A percentile compares a stretch with the other conserved stretches of the same genome.
Conservation (phyloP, 2,797 vertebrate genomes). For the Rhinella marina region DNA sequence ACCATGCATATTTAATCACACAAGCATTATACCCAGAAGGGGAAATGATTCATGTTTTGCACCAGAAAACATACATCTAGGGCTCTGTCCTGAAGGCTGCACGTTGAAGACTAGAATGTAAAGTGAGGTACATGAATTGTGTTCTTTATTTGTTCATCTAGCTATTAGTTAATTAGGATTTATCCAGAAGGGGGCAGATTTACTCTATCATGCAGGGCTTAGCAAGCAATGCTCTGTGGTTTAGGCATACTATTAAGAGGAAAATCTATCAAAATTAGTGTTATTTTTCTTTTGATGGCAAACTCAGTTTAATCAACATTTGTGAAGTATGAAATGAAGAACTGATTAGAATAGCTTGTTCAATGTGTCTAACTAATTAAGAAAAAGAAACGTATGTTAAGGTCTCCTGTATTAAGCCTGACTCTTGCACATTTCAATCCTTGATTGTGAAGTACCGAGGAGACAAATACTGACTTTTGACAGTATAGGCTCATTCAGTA, state of each 20-base stretch:
- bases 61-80: conserved; percentile 37
- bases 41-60: conserved; percentile 29
- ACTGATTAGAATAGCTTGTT: neutral
- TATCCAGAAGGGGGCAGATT: neutral
- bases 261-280: conserved; percentile 14
- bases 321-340: neutral
- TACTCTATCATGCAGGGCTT: neutral
- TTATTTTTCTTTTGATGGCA: neutral
- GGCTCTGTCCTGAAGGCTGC: conserved; percentile 8
- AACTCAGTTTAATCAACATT: neutral
- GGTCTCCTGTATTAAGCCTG: neutral
- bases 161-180: conserved; percentile 5
- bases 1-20: conserved; percentile 53
- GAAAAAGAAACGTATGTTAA: neutral
- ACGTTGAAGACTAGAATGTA: conserved; percentile 34
- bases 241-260: neutral
- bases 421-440: neutral
- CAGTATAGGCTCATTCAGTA: no score
- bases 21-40: conserved; percentile 41
- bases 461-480: neutral
- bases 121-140: conserved; percentile 13
- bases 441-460: neutral
- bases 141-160: conserved; percentile 1
- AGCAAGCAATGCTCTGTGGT: neutral
- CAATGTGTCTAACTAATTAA: neutral